Evolutionary conservation across 2,888 invertebrate genomes (phyloP), one percentile per base, ranked within the genome.

Genomic region (Zygothrica quintamaculata): DNA sequence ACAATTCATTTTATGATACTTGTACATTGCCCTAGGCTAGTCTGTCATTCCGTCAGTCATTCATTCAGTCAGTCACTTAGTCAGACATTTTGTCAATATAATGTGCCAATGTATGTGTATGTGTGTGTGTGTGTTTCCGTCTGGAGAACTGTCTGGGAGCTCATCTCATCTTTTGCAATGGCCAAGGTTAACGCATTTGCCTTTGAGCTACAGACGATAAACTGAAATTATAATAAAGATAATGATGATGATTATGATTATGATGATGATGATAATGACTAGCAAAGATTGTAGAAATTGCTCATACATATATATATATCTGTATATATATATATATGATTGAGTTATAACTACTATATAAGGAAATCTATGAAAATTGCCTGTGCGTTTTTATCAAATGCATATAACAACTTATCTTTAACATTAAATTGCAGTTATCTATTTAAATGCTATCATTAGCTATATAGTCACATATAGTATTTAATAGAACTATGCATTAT

Each of bases 111-210:
- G 11, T 40, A 2, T 31, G 26, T 36, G 33, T 15, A 15, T 25
- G 9, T 34, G 36, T 9, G 9, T 44, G 16, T 7, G 15, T 26
- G 22, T 26, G 22, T n/a, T 15, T 26, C 25, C 44, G 55, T 36
- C 55, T 65, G 65, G 51, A 12, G 25, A 33, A 11, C 47, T 44
- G 51, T 40, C 51, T 43, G 46, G 47, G 1, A 16, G 40, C 11
- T 29, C 46, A 4, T 33, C 16, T 18, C 11, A 34, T 31, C 8
- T 15, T n/a, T 40, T n/a, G 64, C 59, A 36, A 55, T 57, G 60
- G 64, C 58, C 74, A 74, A 74, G 74, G 74, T 62, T 74, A 74
- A 59, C 70, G 15, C 40, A 74, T 69, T 77, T 37, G 65, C 59
- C 55, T 55, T 44, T 55, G 37, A 58, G 51, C 53, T 33, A 51